phyloP scores from a whole-genome alignment of 1,140 invertebrate genomes.

The Mycetomoellerius zeteki region DNA sequence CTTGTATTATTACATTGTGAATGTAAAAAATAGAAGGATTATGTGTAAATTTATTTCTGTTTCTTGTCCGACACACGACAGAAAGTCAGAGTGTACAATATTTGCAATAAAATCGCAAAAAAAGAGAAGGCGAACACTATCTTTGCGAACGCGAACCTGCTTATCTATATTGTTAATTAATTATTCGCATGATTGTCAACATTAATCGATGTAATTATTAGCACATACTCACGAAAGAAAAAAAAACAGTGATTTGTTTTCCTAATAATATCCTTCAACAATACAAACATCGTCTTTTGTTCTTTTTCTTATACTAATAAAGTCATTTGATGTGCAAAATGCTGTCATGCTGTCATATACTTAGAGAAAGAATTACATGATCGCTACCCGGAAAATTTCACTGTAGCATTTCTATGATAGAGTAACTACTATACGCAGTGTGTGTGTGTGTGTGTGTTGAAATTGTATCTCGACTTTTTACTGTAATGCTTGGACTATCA shows the following conservation, averaged over 20 bases:
- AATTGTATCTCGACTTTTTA: not conserved
- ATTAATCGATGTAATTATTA: too few relatives aligned
- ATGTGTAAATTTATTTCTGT: slow-evolving; percentile 61
- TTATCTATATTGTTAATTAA: not conserved
- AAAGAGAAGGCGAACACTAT: slow-evolving; percentile 56
- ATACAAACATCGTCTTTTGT: not conserved
- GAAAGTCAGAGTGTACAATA: not conserved
- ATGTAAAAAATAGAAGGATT: slow-evolving; percentile 53
- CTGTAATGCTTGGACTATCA: not conserved
- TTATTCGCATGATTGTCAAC: too few relatives aligned
- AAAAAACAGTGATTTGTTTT: not conserved
- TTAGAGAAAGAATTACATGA: too few relatives aligned
- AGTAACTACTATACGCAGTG: too few relatives aligned
- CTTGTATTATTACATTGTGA: slow-evolving; percentile 53
- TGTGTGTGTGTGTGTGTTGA: too few relatives aligned
- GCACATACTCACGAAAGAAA: not conserved
- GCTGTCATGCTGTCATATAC: not conserved
- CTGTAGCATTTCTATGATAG: too few relatives aligned
- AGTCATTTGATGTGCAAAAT: not conserved
- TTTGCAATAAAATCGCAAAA: slow-evolving; percentile 66
- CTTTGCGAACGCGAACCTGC: not conserved
- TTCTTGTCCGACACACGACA: not conserved
- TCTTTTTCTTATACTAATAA: not conserved
- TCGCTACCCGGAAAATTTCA: too few relatives aligned
- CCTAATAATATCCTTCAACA: not conserved